Evolutionary conservation across 2,113 vertebrate genomes (phyloP).

Genomic region (Hypomesus transpacificus): DNA sequence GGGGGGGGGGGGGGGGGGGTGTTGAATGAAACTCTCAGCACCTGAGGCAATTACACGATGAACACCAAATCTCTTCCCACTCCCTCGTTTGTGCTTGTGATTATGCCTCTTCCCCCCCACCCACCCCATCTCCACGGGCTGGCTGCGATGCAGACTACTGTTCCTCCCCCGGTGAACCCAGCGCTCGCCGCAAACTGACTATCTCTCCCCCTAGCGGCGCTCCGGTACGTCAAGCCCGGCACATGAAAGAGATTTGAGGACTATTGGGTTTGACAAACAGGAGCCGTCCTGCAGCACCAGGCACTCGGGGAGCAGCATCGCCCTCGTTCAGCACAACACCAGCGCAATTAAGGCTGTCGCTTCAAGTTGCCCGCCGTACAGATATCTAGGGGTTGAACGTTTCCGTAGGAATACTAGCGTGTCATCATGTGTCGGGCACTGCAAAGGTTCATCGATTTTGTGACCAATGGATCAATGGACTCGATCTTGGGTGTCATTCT

Average conservation of each 20-base stretch:
- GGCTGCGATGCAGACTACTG: too few relatives aligned
- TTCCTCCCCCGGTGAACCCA: background rate
- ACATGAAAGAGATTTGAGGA: background rate
- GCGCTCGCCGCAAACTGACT: background rate
- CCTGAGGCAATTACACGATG: background rate
- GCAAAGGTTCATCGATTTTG: too few relatives aligned
- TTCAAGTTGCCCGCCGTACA: too few relatives aligned
- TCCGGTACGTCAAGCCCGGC: background rate
- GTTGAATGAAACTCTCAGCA: background rate
- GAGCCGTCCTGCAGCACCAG: background rate
- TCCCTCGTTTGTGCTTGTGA: background rate
- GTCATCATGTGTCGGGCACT: too few relatives aligned
- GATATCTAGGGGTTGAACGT: too few relatives aligned
- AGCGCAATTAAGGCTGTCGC: too few relatives aligned
- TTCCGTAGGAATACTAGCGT: too few relatives aligned
- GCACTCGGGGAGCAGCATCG: too few relatives aligned
- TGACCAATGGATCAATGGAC: slow-evolving; percentile 2
- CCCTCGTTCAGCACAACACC: too few relatives aligned
- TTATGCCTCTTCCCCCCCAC: background rate
- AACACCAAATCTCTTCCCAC: slow-evolving; percentile 1
- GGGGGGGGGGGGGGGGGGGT: background rate
- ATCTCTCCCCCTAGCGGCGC: background rate
- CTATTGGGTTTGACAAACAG: background rate
- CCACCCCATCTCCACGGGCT: too few relatives aligned
- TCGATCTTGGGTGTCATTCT: background rate